A percentile compares a stretch with the other conserved stretches of the same genome.
Conservation (phyloP, 2,888 invertebrate genomes). For the Eristalinus sepulchralis region DNA sequence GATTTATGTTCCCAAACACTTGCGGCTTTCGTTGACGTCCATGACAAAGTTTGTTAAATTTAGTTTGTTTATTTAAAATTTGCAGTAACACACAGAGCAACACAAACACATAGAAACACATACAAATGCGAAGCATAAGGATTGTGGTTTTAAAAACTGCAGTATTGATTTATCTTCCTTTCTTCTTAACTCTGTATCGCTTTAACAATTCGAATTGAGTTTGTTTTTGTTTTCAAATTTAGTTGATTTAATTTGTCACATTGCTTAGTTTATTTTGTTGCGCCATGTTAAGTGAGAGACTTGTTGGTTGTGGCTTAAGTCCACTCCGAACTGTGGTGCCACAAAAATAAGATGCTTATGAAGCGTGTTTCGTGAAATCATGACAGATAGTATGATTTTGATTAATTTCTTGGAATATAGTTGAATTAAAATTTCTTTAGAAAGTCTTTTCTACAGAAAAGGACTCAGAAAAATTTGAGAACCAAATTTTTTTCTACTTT, state of each 20-base stretch:
- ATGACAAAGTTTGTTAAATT: conserved; percentile 40
- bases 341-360: no score
- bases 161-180: conserved; percentile 9
- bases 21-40: background rate
- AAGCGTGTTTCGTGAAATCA: no score
- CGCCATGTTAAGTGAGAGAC: no score
- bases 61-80: conserved; percentile 8
- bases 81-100: background rate
- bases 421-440: no score
- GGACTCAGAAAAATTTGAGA: no score
- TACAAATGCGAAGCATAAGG: conserved; percentile 41
- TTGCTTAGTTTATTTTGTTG: background rate
- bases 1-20: background rate
- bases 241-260: background rate
- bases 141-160: conserved; percentile 58
- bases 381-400: no score
- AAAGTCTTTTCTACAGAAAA: no score
- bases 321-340: no score
- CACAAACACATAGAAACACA: background rate
- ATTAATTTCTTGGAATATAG: no score
- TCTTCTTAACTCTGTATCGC: background rate
- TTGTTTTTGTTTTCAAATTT: background rate
- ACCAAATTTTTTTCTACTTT: no score
- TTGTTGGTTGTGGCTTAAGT: no score
- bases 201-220: background rate